Evolutionary conservation across 1,140 invertebrate species (phyloP).

Genomic region (Drosophila bipectinata): DNA sequence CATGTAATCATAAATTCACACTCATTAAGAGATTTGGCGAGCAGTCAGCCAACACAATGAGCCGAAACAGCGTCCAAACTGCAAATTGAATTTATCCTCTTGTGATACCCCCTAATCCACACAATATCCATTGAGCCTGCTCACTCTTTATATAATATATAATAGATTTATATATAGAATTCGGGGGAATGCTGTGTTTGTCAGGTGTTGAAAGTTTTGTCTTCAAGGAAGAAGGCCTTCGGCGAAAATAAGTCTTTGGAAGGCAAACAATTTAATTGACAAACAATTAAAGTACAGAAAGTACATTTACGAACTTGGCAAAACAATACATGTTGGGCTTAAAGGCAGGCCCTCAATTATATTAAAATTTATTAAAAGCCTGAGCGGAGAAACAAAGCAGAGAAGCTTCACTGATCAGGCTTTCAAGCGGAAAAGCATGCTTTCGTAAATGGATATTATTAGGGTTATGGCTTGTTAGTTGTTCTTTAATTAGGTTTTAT

Average conservation of each 20-base stretch:
- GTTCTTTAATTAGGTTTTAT: too few relatives aligned
- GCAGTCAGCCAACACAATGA: constrained; percentile 33
- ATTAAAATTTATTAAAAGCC: too few relatives aligned
- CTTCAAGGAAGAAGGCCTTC: background rate
- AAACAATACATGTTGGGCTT: background rate
- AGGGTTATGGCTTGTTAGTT: too few relatives aligned
- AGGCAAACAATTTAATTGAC: background rate
- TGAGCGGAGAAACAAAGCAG: too few relatives aligned
- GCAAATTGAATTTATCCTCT: constrained; percentile 64
- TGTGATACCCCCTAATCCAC: constrained; percentile 4
- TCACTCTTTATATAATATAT: too few relatives aligned
- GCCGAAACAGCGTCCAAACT: constrained; percentile 9
- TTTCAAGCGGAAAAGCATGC: too few relatives aligned
- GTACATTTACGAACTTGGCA: background rate
- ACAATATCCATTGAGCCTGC: background rate
- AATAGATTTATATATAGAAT: too few relatives aligned
- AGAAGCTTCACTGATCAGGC: too few relatives aligned
- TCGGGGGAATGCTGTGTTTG: background rate
- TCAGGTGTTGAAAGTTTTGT: background rate
- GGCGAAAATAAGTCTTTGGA: background rate
- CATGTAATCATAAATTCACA: constrained; percentile 81
- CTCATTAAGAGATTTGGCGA: constrained; percentile 79
- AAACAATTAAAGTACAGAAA: background rate
- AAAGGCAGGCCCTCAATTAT: too few relatives aligned
- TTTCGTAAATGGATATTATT: too few relatives aligned